Evolutionary conservation across 2,113 vertebrate genomes (phyloP).

Genomic region (Hippocampus zosterae): DNA sequence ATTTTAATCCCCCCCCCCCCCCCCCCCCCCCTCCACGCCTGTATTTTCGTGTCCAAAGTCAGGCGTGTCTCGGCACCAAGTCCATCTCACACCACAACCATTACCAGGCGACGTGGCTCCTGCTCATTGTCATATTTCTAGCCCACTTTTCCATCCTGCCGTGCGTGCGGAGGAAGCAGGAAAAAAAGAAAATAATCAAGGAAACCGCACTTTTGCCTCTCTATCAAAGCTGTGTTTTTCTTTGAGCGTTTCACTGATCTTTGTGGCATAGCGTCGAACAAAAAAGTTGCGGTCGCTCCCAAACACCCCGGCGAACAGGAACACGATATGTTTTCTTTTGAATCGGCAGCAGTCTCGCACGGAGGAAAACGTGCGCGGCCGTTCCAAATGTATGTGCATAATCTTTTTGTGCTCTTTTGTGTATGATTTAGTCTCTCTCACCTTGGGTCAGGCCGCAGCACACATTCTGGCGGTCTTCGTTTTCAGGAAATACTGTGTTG

Average conservation of each 20-base stretch:
- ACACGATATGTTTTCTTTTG: background rate
- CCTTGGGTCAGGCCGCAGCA: slow-evolving; percentile 37
- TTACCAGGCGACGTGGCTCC: background rate
- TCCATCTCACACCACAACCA: background rate
- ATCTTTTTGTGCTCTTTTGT: slow-evolving; percentile 2
- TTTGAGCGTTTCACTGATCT: slow-evolving; percentile 17
- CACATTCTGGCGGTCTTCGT: slow-evolving; percentile 55
- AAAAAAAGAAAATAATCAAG: slow-evolving; percentile 20
- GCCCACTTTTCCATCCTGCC: slow-evolving; percentile 21
- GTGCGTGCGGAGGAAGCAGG: background rate
- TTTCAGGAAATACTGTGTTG: slow-evolving; percentile 71
- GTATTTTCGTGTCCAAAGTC: slow-evolving; percentile 29
- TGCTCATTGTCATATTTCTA: slow-evolving; percentile 15
- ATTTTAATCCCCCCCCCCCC: slow-evolving; percentile 24
- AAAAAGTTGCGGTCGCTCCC: slow-evolving; percentile 25
- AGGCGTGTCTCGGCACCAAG: slow-evolving; percentile 13
- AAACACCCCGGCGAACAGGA: slow-evolving; percentile 12
- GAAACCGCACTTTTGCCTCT: slow-evolving; percentile 30
- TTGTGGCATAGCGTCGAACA: slow-evolving; percentile 21
- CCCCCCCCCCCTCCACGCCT: background rate
- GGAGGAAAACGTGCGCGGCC: background rate
- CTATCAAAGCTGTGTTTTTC: slow-evolving; percentile 29
- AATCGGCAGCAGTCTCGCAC: background rate
- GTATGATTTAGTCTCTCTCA: slow-evolving; percentile 19
- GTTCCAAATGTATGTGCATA: background rate